phyloP scores from a whole-genome alignment of 1,140 invertebrate species.

The Spodoptera frugiperda region DNA sequence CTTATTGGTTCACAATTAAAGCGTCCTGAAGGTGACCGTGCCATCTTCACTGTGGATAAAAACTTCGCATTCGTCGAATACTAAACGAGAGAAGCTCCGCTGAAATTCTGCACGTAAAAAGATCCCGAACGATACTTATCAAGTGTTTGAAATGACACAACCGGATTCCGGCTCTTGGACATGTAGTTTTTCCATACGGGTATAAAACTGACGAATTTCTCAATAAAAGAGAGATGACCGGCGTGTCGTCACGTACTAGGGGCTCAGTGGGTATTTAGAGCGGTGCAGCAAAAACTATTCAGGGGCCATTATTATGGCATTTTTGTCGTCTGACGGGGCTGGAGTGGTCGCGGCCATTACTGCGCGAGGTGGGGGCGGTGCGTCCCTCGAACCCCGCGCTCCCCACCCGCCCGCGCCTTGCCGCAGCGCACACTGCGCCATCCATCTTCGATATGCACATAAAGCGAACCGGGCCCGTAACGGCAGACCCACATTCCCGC shows the following conservation, averaged over 20 bases:
- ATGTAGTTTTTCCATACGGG: constrained; percentile 72
- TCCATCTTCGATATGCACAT: constrained; percentile 86
- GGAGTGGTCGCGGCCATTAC: constrained; percentile 81
- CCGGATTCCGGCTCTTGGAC: constrained; percentile 80
- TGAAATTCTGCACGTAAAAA: constrained; percentile 82
- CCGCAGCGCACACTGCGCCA: constrained; percentile 68
- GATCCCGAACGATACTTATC: constrained; percentile 81
- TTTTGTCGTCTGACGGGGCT: constrained; percentile 85
- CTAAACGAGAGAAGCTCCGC: constrained; percentile 77
- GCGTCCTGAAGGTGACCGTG: constrained; percentile 81
- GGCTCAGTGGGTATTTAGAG: constrained; percentile 81
- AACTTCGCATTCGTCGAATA: constrained; percentile 78
- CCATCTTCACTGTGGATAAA: constrained; percentile 73
- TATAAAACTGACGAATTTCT: constrained; percentile 86
- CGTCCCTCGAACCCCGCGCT: constrained; percentile 45
- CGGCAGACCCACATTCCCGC: constrained; percentile 82
- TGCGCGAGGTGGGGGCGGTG: constrained; percentile 64
- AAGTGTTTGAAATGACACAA: constrained; percentile 87
- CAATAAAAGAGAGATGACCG: constrained; percentile 85
- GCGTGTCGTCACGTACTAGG: constrained; percentile 80
- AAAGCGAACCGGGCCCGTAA: constrained; percentile 83
- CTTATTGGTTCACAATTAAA: constrained; percentile 83
- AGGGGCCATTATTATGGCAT: constrained; percentile 85
- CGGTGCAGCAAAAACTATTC: constrained; percentile 85
- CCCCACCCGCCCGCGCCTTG: constrained; percentile 46